A percentile compares a stretch with the other conserved stretches of the same genome.
These are phyloP conservation scores for Noctua janthe DNA, from an alignment of 2,888 invertebrate genomes.

Conservation along the genomic window DNA sequence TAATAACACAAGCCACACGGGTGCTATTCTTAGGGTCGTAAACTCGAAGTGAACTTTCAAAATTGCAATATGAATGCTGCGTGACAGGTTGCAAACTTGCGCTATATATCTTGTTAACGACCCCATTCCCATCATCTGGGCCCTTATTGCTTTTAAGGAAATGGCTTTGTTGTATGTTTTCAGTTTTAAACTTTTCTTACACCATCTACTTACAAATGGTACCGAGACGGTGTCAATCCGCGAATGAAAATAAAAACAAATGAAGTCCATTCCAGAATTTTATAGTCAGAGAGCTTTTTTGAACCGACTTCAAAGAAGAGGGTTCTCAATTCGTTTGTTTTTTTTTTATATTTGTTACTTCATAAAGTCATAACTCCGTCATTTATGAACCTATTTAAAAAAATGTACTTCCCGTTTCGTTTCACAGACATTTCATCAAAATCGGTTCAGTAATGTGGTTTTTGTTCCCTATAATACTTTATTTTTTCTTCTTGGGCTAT, in stretches of 20 bases:
- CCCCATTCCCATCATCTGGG: conserved; percentile 57
- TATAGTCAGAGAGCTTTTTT: neutral
- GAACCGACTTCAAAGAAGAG: too few species aligned
- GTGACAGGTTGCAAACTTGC: conserved; percentile 57
- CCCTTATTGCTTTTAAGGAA: conserved; percentile 43
- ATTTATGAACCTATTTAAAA: too few species aligned
- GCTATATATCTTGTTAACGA: conserved; percentile 53
- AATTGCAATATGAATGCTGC: conserved; percentile 49
- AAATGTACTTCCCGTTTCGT: too few species aligned
- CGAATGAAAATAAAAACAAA: neutral
- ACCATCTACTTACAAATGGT: neutral
- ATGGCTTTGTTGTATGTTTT: conserved; percentile 9
- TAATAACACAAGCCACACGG: conserved; percentile 35
- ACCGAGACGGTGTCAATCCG: neutral
- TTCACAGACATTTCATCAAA: too few species aligned
- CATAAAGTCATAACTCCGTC: too few species aligned
- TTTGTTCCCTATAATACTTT: too few species aligned
- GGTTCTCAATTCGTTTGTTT: too few species aligned
- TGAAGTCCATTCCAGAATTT: neutral
- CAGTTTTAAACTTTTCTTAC: neutral
- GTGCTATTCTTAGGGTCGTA: conserved; percentile 20
- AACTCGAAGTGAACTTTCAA: conserved; percentile 38
- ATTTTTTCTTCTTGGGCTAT: too few species aligned
- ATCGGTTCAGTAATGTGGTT: too few species aligned
- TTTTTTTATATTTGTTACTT: too few species aligned